A percentile compares a stretch with the other conserved stretches of the same genome.
These are phyloP conservation scores for Chunga burmeisteri DNA, from an alignment of 2,113 vertebrate species.

Conservation along the genomic window DNA sequence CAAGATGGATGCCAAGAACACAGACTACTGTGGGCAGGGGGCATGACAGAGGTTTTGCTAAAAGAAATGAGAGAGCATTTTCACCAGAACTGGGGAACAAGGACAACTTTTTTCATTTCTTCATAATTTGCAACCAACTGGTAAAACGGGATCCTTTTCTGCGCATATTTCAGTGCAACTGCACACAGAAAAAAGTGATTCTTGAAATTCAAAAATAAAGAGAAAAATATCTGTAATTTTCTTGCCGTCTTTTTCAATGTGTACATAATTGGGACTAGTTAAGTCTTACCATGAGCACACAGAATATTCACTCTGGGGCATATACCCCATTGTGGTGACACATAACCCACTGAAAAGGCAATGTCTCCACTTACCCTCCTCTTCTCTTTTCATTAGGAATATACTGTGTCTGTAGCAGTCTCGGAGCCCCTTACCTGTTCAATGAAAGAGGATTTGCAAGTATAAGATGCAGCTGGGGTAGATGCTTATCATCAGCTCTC, in stretches of 20 bases:
- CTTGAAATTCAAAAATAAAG: background rate
- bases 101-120: background rate
- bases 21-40: background rate
- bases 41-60: conserved; percentile 15
- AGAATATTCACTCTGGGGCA: background rate
- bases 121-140: background rate
- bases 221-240: background rate
- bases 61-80: background rate
- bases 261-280: background rate
- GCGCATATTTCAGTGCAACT: background rate
- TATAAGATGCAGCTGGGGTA: background rate
- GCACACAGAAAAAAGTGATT: background rate
- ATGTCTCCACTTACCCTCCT: background rate
- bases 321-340: background rate
- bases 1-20: conserved; percentile 7
- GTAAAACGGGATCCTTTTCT: background rate
- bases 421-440: background rate
- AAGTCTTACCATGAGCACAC: background rate
- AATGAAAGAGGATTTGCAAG: background rate
- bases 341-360: background rate
- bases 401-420: background rate
- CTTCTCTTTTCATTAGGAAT: background rate
- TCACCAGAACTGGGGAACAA: background rate
- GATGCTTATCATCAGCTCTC: background rate
- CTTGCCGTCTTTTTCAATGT: background rate